Evolutionary conservation across 2,888 invertebrate genomes (phyloP), one percentile per base, ranked within the genome.

Genomic region (Smittia sp.): DNA sequence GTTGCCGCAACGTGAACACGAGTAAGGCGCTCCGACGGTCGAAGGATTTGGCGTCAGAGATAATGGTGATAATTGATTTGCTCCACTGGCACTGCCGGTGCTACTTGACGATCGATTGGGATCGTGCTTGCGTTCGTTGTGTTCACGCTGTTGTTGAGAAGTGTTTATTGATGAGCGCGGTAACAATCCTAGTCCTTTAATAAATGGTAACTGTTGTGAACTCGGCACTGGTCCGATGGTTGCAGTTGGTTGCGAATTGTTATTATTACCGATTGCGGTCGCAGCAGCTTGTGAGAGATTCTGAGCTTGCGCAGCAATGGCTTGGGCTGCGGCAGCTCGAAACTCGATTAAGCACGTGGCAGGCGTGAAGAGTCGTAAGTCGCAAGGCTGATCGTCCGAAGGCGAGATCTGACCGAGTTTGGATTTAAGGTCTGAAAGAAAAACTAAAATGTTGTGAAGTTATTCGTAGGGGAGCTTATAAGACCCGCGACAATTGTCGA

Each of bases 1-100:
- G 76, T 87, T 86, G 32, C 86, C 86, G 78, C 87, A 87, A 41
- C 85, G 83, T 24, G 83, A 82, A 78, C 87, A 87, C 70, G 82
- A 82, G 76, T 81, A 82, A 74, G 82, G 80, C 52, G 82, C 81
- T 58, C 81, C 79, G 75, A 80, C 79, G 69, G 76, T 70, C 38
- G 75, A 72, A 62, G 74, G 46, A 38, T 67, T 67, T 15, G 74
- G 66, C 22, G 66, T 65, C 20, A 41, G 32, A 18, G 65, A 32
- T 9, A 74, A 4, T 9, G 74, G 67, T 41, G 74, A 69, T 41
- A 72, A 38, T 58, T 58, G 72, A 62, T 38, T 62, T 7, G 39
- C 25, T 18, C 24, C 52, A 70, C 15, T 72, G 20, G 24, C 24
- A 54, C 54, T 27, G 11, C 20, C 58, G 18, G 58, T 20, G 22